Conservation (phyloP, 2,797 vertebrate species). For the Gymnothorax reevesii region DNA sequence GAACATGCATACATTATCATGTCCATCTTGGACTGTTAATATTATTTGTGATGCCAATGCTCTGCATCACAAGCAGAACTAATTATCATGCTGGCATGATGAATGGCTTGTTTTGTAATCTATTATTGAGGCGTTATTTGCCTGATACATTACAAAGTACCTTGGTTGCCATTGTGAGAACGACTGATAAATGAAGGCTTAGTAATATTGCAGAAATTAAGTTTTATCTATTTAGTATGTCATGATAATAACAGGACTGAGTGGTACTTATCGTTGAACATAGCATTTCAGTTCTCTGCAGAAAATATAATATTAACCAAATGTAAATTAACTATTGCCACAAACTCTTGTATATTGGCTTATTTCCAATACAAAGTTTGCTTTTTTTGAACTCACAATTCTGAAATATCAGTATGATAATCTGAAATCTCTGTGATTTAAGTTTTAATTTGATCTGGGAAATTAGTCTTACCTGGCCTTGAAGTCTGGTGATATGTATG, state of each 20-base stretch:
- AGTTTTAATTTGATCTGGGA: neutral
- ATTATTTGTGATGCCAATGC: neutral
- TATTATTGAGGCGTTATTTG: slow-evolving; percentile 1
- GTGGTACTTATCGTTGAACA: neutral
- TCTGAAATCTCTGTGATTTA: neutral
- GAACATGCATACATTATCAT: neutral
- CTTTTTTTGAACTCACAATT: neutral
- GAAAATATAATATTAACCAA: neutral
- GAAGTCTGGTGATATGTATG: neutral
- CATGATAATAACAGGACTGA: neutral
- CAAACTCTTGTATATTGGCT: neutral
- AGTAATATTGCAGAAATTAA: neutral
- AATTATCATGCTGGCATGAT: neutral
- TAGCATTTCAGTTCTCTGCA: neutral
- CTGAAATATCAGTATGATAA: neutral
- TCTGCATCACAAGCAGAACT: neutral
- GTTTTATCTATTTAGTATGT: neutral
- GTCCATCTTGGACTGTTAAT: slow-evolving; percentile 1
- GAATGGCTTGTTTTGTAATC: neutral
- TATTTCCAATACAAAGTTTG: neutral
- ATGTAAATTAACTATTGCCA: neutral
- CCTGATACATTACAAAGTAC: neutral
- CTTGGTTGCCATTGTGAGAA: neutral
- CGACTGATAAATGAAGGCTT: neutral
- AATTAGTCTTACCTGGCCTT: neutral